These are phyloP conservation scores for Lithophane semibrunnea DNA, from an alignment of 2,888 invertebrate genomes.

Conservation along the genomic window DNA sequence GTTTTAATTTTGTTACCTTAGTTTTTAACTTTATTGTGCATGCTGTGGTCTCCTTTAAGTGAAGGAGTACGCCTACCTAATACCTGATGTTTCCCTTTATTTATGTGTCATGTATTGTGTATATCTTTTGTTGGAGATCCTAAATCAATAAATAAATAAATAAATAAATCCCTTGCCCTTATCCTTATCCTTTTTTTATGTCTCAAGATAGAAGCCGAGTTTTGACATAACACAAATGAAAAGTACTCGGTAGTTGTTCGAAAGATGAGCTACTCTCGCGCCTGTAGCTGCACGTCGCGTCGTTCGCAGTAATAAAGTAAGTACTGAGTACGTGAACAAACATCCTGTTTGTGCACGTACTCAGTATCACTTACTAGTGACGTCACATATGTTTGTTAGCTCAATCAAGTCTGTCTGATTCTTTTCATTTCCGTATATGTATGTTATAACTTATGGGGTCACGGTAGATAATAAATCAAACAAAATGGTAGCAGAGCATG, in stretches of 20 bases:
- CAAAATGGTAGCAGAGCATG: constrained; percentile 13
- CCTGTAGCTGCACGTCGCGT: not conserved
- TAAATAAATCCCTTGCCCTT: too few relatives aligned
- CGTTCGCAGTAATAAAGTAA: constrained; percentile 4
- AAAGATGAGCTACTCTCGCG: not conserved
- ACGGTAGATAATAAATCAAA: constrained; percentile 35
- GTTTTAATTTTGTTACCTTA: too few relatives aligned
- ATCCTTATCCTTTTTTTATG: too few relatives aligned
- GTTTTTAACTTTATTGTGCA: too few relatives aligned
- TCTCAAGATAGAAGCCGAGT: not conserved
- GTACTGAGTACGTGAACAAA: constrained; percentile 30
- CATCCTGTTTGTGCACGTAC: constrained; percentile 51
- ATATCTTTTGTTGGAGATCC: too few relatives aligned
- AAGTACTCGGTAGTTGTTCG: not conserved
- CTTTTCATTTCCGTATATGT: constrained; percentile 24
- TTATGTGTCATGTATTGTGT: too few relatives aligned
- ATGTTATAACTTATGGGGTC: constrained; percentile 23
- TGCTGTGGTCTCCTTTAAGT: too few relatives aligned
- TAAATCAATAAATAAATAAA: too few relatives aligned
- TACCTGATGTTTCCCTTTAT: too few relatives aligned
- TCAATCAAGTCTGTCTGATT: constrained; percentile 17
- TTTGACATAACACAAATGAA: not conserved
- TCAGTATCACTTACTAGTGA: constrained; percentile 6
- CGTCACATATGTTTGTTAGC: constrained; percentile 35
- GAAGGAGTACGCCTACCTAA: too few relatives aligned